A percentile compares a stretch with the other conserved stretches of the same genome.
phyloP scores from a whole-genome alignment of 2,797 vertebrate species.

The Poecilia gillii region DNA sequence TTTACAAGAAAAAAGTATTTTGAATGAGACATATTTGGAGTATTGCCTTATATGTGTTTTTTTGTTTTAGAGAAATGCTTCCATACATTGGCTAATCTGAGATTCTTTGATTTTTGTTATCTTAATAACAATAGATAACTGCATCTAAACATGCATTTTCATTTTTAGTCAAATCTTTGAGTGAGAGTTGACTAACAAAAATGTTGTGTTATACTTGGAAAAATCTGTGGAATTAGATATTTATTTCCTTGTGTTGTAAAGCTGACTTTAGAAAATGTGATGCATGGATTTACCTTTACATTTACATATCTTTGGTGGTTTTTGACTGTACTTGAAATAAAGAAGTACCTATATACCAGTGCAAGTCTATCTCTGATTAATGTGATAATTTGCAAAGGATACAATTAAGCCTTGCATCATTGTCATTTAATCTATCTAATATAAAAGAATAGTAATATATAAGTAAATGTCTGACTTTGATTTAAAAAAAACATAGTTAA shows the following conservation, averaged over 20 bases:
- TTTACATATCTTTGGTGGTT: conserved; percentile 32
- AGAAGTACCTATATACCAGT: conserved; percentile 26
- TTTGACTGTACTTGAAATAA: conserved; percentile 60
- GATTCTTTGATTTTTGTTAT: conserved; percentile 1
- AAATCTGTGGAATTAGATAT: conserved; percentile 30
- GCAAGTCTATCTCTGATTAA: background rate
- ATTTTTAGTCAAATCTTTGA: conserved; percentile 15
- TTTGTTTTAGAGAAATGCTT: conserved; percentile 21
- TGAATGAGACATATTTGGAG: background rate
- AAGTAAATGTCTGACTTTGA: background rate
- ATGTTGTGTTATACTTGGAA: conserved; percentile 25
- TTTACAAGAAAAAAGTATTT: background rate
- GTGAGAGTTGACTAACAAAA: conserved; percentile 24
- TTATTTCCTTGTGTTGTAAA: conserved; percentile 39
- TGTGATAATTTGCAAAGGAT: background rate
- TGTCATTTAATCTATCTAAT: background rate
- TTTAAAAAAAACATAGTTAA: background rate
- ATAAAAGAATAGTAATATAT: background rate
- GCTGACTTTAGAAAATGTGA: conserved; percentile 33
- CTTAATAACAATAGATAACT: conserved; percentile 6
- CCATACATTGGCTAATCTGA: conserved; percentile 1
- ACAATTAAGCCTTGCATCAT: background rate
- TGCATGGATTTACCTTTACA: background rate
- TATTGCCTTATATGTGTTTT: conserved; percentile 23
- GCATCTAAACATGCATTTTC: conserved; percentile 21